These are phyloP conservation scores for Limnothrissa miodon DNA, from an alignment of 2,113 vertebrate genomes.

Conservation along the genomic window DNA sequence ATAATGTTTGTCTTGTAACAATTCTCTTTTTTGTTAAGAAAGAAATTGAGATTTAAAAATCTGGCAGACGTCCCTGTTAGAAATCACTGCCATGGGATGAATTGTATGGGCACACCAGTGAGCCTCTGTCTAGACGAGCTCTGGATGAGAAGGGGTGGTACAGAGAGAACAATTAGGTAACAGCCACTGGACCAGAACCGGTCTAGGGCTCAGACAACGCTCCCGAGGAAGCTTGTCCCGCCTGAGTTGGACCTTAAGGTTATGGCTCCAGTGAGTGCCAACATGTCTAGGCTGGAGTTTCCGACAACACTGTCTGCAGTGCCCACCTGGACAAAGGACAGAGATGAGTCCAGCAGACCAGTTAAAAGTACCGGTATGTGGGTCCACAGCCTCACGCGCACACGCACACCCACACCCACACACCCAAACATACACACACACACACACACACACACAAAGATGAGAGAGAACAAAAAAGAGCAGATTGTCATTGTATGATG, in stretches of 20 bases:
- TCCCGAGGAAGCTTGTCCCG: neutral
- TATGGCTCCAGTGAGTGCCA: neutral
- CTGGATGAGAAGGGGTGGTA: no score
- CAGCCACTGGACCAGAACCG: neutral
- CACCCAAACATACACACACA: neutral
- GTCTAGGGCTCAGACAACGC: neutral
- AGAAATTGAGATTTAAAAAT: no score
- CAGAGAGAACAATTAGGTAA: neutral
- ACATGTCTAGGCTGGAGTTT: conserved; percentile 7
- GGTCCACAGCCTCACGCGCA: conserved; percentile 64
- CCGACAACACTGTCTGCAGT: neutral
- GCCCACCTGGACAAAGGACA: conserved; percentile 55
- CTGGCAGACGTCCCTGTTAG: no score
- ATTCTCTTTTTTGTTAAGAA: no score
- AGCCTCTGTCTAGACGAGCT: neutral
- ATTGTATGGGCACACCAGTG: conserved; percentile 50
- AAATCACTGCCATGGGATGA: conserved; percentile 72
- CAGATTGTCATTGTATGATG: neutral
- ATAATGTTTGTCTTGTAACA: no score
- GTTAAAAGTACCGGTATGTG: conserved; percentile 82
- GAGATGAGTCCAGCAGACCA: conserved; percentile 79
- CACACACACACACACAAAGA: conserved; percentile 41
- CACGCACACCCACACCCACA: neutral
- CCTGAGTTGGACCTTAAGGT: neutral
- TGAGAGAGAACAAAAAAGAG: conserved; percentile 41